Evolutionary conservation across 2,888 invertebrate species (phyloP), one percentile per base, ranked within the genome.

Genomic region (Carterocephalus palaemon): DNA sequence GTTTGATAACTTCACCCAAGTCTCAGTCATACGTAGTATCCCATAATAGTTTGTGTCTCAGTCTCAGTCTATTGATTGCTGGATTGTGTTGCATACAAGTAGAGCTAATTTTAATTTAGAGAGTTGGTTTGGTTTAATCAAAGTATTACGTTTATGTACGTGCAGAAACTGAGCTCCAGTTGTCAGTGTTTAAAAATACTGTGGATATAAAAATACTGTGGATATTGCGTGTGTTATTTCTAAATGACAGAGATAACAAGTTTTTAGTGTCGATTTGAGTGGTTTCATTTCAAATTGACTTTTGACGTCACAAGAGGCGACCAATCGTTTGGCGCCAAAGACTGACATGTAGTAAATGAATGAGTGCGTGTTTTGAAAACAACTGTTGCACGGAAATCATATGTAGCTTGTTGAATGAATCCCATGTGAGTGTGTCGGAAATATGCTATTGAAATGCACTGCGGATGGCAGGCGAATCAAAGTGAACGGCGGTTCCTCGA

Each of bases 401-500:
- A 60, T 70, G 67, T 45, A 3, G 4, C 19, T 3, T 5, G 3
- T 68, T 73, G 59, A 63, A 76, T 74, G 72, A 72, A 72, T 71
- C 64, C 60, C 66, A 71, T 62, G 70, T 77, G 77, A 73, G 67
- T 61, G 54, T 64, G 61, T 61, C 65, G 57, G 61, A 79, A 82
- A 66, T 75, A 86, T 86, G 86, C 70, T 86, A 63, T 73, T 86
- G 63, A 86, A 86, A 85, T 86, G 85, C 60, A 84, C 85, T 57
- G 82, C 85, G 52, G 86, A 86, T 67, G 86, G 86, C 60, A 77
- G 83, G 64, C 72, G 81, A 56, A 84, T 86, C 70, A 85, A 85
- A 82, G 84, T 82, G 67, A 86, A 78, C 65, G 85, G 84, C 36
- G 64, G 71, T 29, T 70, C 77, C 55, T 73, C 70, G 56, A 74